Evolutionary conservation across 2,113 vertebrate genomes (phyloP), one percentile per base, ranked within the genome.

Genomic region (Tamias sibiricus): DNA sequence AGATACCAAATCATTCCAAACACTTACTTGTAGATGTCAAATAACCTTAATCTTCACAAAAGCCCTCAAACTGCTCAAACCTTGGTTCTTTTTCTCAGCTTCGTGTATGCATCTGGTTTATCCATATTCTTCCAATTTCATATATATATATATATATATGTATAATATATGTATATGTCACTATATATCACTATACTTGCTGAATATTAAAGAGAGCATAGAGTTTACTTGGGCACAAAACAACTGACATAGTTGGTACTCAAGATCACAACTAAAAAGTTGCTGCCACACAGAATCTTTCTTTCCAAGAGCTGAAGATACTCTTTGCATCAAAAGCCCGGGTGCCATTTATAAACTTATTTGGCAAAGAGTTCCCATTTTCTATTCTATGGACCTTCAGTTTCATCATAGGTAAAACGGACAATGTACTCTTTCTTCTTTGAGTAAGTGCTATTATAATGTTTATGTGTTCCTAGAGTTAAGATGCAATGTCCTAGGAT

Each of bases 41-140:
- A 85, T 79, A 81, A 96, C 71, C 71, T 74, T 68, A n/a, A 96
- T 95, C 35, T 82, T 97, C n/a, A 47, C 17, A 80, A 92, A 89
- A 94, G 62, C 28, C n/a, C 40, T 95, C 47, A 71, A 96, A 8
- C 26, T 90, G 24, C 49, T 85, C 44, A 87, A 80, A 42, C 20
- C 8, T 0, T 91, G 52, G 26, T 59, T 84, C 68, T 95, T 32
- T 89, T 44, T 26, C 5, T 79, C 3, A 37, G 68, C 1, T 59
- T 26, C 7, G 42, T 72, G 2, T 16, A 47, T 84, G 76, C 2
- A 6, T 95, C 76, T 93, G 57, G 14, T 77, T 1, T 62, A n/a
- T 57, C 47, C 32, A 37, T 22, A 69, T 74, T 94, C 68, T 91
- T 94, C 30, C 37, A 86, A 93, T 75, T 90, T 88, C 47, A n/a